Evolutionary conservation across 2,113 vertebrate species (phyloP).

Genomic region (Megaleporinus macrocephalus): DNA sequence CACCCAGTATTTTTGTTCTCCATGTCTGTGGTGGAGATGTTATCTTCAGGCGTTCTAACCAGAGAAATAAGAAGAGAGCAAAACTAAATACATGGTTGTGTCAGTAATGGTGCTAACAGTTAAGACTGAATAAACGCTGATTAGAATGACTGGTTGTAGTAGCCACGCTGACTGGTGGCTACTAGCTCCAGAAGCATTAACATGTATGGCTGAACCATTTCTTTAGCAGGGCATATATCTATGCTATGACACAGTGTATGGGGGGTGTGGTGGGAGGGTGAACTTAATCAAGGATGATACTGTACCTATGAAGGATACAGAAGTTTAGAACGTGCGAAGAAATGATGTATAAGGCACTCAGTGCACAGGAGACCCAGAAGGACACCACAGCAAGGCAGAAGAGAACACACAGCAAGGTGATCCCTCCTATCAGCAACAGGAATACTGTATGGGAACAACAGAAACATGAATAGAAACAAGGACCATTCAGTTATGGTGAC

Average conservation of each 20-base stretch:
- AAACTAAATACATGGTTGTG: neutral
- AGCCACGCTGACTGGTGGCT: too few species aligned
- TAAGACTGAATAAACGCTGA: neutral
- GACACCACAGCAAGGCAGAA: conserved; percentile 33
- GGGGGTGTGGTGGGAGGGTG: neutral
- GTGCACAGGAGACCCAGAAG: conserved; percentile 25
- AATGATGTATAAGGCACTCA: conserved; percentile 25
- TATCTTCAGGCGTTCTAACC: neutral
- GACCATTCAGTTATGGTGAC: neutral
- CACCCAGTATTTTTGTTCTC: neutral
- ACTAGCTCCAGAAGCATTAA: neutral
- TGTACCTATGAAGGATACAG: conserved; percentile 69
- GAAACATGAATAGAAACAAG: neutral
- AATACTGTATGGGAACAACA: conserved; percentile 10
- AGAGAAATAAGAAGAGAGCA: neutral
- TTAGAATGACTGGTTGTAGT: neutral
- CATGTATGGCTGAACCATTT: neutral
- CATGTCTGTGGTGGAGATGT: neutral
- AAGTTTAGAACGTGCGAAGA: conserved; percentile 66
- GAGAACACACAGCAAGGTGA: conserved; percentile 45
- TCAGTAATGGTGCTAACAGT: neutral
- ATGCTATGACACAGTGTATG: neutral
- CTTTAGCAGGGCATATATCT: neutral
- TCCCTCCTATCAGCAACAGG: conserved; percentile 26
- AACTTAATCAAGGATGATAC: neutral